Conservation (phyloP, 2,113 vertebrate species). For the Syngnathus floridae region DNA sequence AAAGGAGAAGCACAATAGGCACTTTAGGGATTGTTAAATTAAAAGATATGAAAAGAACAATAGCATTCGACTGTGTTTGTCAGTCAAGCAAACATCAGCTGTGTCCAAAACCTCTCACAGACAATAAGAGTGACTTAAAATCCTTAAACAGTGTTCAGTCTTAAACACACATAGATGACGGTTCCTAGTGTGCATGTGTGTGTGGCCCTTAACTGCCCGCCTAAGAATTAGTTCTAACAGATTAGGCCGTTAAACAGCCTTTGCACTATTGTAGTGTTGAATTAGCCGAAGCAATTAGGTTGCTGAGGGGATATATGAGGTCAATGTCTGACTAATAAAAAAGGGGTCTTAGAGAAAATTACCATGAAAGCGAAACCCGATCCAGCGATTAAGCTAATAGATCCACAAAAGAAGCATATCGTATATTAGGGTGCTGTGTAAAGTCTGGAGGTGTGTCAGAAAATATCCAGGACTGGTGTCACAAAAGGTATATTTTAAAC, state of each 20-base stretch:
- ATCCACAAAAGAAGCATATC: not conserved
- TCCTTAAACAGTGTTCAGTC: not conserved
- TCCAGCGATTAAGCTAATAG: not conserved
- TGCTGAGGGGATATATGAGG: slow-evolving; percentile 6
- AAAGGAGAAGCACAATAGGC: slow-evolving; percentile 19
- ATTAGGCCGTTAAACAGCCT: slow-evolving; percentile 41
- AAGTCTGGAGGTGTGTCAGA: not conserved
- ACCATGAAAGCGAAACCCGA: slow-evolving; percentile 15
- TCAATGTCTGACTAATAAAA: slow-evolving; percentile 13
- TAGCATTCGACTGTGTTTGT: not conserved
- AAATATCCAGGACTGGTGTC: not conserved
- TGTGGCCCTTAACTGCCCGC: slow-evolving; percentile 23
- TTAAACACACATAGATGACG: not conserved
- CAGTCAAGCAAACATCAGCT: not conserved
- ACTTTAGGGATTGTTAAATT: slow-evolving; percentile 21
- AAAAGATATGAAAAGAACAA: not conserved
- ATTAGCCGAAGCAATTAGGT: slow-evolving; percentile 11
- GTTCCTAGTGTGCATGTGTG: slow-evolving; percentile 1
- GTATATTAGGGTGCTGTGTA: not conserved
- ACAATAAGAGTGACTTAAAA: not conserved
- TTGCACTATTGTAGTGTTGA: slow-evolving; percentile 21
- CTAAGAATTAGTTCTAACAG: slow-evolving; percentile 22
- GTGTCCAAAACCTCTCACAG: slow-evolving; percentile 19
- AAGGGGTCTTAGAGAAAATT: not conserved
- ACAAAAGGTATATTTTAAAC: not conserved